Conservation (phyloP, 2,797 vertebrate species). For the Acrossocheilus wenchowensis region DNA sequence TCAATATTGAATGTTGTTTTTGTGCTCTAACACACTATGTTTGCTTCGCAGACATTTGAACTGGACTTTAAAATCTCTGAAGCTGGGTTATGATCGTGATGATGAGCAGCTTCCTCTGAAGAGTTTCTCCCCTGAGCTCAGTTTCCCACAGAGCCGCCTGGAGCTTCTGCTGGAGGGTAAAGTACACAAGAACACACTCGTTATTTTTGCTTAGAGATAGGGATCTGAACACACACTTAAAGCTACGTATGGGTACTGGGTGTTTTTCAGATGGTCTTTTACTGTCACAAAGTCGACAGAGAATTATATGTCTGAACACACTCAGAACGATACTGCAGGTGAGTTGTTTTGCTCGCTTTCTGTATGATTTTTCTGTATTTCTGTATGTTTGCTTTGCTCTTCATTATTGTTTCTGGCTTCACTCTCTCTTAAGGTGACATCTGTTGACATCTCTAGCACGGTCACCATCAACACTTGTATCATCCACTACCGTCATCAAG, state of each 20-base stretch:
- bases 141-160: slow-evolving; percentile 90
- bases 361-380: not conserved
- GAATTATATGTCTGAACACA: slow-evolving; percentile 92
- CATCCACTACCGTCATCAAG: slow-evolving; percentile 97
- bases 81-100: slow-evolving; percentile 84
- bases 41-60: slow-evolving; percentile 86
- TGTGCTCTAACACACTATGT: not conserved
- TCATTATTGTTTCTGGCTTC: slow-evolving; percentile 16
- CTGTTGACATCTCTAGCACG: slow-evolving; percentile 86
- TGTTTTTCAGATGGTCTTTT: slow-evolving; percentile 88
- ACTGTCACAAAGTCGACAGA: slow-evolving; percentile 95
- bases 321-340: slow-evolving; percentile 90
- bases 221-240: not conserved
- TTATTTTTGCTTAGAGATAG: not conserved
- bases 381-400: not conserved
- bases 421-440: slow-evolving; percentile 82
- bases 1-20: not conserved
- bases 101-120: slow-evolving; percentile 86
- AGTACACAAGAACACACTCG: not conserved
- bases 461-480: slow-evolving; percentile 93
- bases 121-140: slow-evolving; percentile 87
- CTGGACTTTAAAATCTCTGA: slow-evolving; percentile 94
- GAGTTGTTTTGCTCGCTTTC: slow-evolving; percentile 20
- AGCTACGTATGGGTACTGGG: not conserved
- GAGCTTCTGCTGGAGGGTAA: slow-evolving; percentile 89